A percentile compares a stretch with the other conserved stretches of the same genome.
Conservation (phyloP, 2,113 vertebrate genomes). For the Mesitornis unicolor region DNA sequence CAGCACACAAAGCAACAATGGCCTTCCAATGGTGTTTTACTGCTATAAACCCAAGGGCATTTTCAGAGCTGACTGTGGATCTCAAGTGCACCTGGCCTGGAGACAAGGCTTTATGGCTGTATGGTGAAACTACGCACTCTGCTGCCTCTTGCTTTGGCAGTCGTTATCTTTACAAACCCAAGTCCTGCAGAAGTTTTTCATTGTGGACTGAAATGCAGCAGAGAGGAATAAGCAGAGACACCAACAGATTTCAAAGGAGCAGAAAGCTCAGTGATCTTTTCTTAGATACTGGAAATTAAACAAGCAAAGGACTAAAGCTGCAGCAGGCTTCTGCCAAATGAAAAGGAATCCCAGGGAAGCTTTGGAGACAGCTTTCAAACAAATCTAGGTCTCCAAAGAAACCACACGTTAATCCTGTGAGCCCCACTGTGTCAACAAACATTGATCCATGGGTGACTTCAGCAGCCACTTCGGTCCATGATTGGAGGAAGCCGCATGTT, state of each 20-base stretch:
- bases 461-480: not conserved
- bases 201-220: not conserved
- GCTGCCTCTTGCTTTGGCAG: not conserved
- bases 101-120: not conserved
- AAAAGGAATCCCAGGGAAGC: constrained; percentile 7
- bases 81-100: not conserved
- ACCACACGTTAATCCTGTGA: not conserved
- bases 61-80: fast-evolving
- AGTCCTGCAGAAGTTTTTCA: not conserved
- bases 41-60: fast-evolving
- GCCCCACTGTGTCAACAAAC: not conserved
- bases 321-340: not conserved
- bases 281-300: constrained; percentile 24
- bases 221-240: not conserved
- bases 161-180: not conserved
- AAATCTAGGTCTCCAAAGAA: constrained; percentile 16
- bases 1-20: fast-evolving
- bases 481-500: fast-evolving
- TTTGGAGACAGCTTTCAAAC: not conserved
- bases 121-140: not conserved
- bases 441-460: not conserved
- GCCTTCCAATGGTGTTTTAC: not conserved
- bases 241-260: constrained; percentile 29
- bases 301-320: not conserved
- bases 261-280: constrained; percentile 22